These are phyloP conservation scores for Gorilla gorilla DNA, from an alignment of 2,113 vertebrate genomes.

Conservation along the genomic window DNA sequence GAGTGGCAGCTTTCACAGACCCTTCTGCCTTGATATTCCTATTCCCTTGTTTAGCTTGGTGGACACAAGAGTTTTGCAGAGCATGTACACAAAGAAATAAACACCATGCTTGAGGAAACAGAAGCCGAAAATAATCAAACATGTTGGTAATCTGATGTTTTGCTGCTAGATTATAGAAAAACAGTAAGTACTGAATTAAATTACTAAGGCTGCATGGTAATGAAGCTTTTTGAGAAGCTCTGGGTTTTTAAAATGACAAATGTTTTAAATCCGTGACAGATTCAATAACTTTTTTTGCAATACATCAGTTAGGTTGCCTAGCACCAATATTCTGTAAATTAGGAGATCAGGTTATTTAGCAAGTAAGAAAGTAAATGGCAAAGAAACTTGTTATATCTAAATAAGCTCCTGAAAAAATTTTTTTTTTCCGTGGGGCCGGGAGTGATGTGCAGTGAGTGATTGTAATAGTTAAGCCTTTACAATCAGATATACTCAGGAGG, in stretches of 20 bases:
- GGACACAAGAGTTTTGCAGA: conserved; percentile 32
- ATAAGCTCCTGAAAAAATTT: not conserved
- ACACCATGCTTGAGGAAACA: conserved; percentile 75
- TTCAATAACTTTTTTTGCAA: conserved; percentile 71
- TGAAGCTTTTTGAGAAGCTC: conserved; percentile 75
- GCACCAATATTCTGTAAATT: conserved; percentile 69
- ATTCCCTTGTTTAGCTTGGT: not conserved
- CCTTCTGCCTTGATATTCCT: not conserved
- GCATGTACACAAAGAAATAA: conserved; percentile 65
- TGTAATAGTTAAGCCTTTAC: not conserved
- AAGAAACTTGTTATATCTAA: conserved; percentile 29
- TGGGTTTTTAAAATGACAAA: conserved; percentile 76
- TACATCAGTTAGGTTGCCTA: conserved; percentile 73
- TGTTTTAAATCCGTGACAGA: conserved; percentile 80
- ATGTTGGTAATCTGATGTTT: conserved; percentile 77
- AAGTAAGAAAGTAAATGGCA: conserved; percentile 51
- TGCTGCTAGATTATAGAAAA: conserved; percentile 80
- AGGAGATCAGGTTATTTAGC: conserved; percentile 61
- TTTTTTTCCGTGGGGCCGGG: not conserved
- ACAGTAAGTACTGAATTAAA: conserved; percentile 79
- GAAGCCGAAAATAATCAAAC: conserved; percentile 70
- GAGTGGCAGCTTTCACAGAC: not conserved
- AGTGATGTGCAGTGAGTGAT: not conserved
- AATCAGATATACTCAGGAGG: not conserved
- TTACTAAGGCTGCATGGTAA: conserved; percentile 71